Evolutionary conservation across 2,888 invertebrate genomes (phyloP).

Genomic region (Branchipolynoe longqiensis): DNA sequence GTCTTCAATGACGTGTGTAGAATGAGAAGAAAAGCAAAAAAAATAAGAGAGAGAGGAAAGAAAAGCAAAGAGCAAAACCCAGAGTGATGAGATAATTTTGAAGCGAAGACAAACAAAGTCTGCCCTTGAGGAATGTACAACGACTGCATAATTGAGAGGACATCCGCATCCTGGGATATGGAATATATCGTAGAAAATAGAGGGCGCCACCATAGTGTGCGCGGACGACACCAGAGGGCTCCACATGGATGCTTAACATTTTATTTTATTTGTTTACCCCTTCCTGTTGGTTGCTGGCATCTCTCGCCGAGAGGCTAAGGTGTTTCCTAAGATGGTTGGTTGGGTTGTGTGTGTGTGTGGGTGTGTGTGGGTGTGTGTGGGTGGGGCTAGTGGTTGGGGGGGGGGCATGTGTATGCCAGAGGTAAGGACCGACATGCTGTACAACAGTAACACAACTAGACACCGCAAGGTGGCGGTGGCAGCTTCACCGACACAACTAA

Average conservation of each 20-base stretch:
- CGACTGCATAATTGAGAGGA: slow-evolving; percentile 51
- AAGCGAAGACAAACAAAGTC: slow-evolving; percentile 12
- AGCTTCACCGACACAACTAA: background rate
- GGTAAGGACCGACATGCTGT: slow-evolving; percentile 48
- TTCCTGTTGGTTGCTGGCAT: too few relatives aligned
- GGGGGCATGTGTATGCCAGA: slow-evolving; percentile 27
- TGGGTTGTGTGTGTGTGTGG: too few relatives aligned
- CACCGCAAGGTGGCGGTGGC: background rate
- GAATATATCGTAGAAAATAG: slow-evolving; percentile 36
- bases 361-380: too few relatives aligned
- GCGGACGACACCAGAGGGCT: too few relatives aligned
- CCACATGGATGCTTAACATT: background rate
- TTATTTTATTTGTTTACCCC: too few relatives aligned
- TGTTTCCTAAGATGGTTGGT: too few relatives aligned
- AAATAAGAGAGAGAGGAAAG: too few relatives aligned
- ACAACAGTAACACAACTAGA: slow-evolving; percentile 24
- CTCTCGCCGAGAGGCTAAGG: too few relatives aligned
- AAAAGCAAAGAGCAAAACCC: background rate
- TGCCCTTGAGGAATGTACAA: slow-evolving; percentile 55
- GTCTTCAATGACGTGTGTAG: too few relatives aligned
- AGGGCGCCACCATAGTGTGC: slow-evolving; percentile 42
- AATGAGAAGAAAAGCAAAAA: too few relatives aligned
- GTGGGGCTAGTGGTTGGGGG: too few relatives aligned
- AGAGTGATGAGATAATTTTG: slow-evolving; percentile 38
- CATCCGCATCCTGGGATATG: slow-evolving; percentile 16